Conservation (phyloP, 2,797 vertebrate genomes). For the Syndactyla subalaris region DNA sequence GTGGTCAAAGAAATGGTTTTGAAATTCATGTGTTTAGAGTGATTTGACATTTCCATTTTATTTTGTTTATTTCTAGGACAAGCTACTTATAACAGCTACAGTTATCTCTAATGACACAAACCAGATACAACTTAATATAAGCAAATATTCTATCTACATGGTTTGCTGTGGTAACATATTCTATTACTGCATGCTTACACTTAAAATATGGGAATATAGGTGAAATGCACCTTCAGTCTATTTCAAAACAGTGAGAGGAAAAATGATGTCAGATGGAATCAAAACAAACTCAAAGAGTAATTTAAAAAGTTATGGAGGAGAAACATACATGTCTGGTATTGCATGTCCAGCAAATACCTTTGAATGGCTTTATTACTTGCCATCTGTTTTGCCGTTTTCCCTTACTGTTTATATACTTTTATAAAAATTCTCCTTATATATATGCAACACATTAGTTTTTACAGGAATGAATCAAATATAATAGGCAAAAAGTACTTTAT, state of each 20-base stretch:
- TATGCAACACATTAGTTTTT: conserved; percentile 33
- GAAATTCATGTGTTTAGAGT: neutral
- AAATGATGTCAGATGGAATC: neutral
- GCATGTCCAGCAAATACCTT: neutral
- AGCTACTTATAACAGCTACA: neutral
- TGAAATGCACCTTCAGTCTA: neutral
- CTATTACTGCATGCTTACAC: neutral
- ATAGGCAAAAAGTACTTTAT: conserved; percentile 31
- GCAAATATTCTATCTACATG: neutral
- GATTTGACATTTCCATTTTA: neutral
- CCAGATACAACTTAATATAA: neutral
- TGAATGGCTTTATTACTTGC: neutral
- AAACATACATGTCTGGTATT: neutral
- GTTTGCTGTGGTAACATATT: neutral
- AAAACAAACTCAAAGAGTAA: neutral
- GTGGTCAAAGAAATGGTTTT: neutral
- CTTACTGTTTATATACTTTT: conserved; percentile 27
- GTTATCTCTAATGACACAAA: neutral
- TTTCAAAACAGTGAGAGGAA: neutral
- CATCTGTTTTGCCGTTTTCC: conserved; percentile 45
- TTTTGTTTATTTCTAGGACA: neutral
- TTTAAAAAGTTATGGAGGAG: neutral
- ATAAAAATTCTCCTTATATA: conserved; percentile 32
- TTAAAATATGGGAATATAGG: neutral
- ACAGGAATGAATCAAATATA: conserved; percentile 19